Conservation (phyloP, 2,888 invertebrate species). For the Lysandra coridon region DNA sequence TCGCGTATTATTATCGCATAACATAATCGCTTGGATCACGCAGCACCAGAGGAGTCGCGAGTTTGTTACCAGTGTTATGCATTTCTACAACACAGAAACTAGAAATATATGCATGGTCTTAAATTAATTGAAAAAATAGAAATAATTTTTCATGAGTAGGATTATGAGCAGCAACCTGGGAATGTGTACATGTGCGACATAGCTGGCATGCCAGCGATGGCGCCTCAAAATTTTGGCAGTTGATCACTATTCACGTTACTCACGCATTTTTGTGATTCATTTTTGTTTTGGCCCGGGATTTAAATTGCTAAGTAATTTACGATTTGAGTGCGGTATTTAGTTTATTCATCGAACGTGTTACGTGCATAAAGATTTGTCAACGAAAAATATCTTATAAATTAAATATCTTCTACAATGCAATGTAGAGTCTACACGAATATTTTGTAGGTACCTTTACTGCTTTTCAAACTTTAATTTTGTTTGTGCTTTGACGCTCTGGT, state of each 20-base stretch:
- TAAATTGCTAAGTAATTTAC: constrained; percentile 19
- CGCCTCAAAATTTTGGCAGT: constrained; percentile 35
- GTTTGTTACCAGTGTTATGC: not conserved
- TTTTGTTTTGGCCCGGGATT: constrained; percentile 19
- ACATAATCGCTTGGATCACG: not conserved
- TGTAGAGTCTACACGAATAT: not conserved
- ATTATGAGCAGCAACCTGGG: not conserved
- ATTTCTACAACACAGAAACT: not conserved
- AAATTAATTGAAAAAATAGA: no score
- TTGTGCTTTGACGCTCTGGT: no score
- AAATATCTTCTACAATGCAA: not conserved
- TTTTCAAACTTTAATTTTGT: no score
- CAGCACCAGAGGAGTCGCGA: not conserved
- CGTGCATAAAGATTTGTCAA: not conserved
- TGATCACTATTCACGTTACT: constrained; percentile 34
- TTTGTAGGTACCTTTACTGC: not conserved
- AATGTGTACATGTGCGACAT: not conserved
- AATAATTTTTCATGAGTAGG: not conserved
- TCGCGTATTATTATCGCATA: no score
- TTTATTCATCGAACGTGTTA: not conserved
- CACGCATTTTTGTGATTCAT: constrained; percentile 37
- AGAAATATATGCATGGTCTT: no score
- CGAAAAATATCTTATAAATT: not conserved
- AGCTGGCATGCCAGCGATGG: constrained; percentile 17
- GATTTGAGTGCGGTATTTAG: not conserved